Percentiles rank a stretch among this genome's conserved stretches.
Evolutionary conservation across 2,888 invertebrate genomes (phyloP).

Genomic region (Tetranychus truncatus): DNA sequence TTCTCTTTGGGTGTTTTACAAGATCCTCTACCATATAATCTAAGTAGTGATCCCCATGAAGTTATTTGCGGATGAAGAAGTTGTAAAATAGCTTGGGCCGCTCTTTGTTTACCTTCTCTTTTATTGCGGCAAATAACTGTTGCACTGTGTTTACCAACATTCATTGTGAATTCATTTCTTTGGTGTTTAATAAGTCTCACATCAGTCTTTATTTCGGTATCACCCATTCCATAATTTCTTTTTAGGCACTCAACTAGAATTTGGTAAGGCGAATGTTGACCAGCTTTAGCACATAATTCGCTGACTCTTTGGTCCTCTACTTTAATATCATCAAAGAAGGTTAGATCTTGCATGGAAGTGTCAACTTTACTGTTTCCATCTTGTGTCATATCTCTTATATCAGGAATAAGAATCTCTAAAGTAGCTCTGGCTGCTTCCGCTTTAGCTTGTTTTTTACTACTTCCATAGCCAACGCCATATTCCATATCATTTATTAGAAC

Average conservation of each 20-base stretch:
- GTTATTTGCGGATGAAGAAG: slow-evolving; percentile 81
- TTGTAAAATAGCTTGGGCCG: slow-evolving; percentile 80
- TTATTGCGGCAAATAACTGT: slow-evolving; percentile 83
- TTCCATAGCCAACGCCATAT: slow-evolving; percentile 81
- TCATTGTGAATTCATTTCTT: slow-evolving; percentile 82
- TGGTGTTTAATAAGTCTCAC: slow-evolving; percentile 71
- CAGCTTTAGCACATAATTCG: slow-evolving; percentile 86
- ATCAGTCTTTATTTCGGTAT: slow-evolving; percentile 67
- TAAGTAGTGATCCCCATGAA: slow-evolving; percentile 80
- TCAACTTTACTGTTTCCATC: slow-evolving; percentile 28
- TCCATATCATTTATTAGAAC: slow-evolving; percentile 77
- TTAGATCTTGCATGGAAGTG: slow-evolving; percentile 30
- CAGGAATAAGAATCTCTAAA: slow-evolving; percentile 73
- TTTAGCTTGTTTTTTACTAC: slow-evolving; percentile 89
- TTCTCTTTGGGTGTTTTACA: slow-evolving; percentile 78
- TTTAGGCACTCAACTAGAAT: slow-evolving; percentile 77
- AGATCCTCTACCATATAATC: slow-evolving; percentile 77
- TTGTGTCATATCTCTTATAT: slow-evolving; percentile 48
- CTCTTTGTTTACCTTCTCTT: slow-evolving; percentile 83
- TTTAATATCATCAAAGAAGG: slow-evolving; percentile 72
- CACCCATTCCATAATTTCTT: slow-evolving; percentile 74
- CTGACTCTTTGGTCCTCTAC: slow-evolving; percentile 83
- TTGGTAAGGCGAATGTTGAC: slow-evolving; percentile 84
- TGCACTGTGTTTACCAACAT: slow-evolving; percentile 73
- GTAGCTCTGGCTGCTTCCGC: slow-evolving; percentile 75